Evolutionary conservation across 2,888 invertebrate genomes (phyloP).

Genomic region (Stramonita haemastoma): DNA sequence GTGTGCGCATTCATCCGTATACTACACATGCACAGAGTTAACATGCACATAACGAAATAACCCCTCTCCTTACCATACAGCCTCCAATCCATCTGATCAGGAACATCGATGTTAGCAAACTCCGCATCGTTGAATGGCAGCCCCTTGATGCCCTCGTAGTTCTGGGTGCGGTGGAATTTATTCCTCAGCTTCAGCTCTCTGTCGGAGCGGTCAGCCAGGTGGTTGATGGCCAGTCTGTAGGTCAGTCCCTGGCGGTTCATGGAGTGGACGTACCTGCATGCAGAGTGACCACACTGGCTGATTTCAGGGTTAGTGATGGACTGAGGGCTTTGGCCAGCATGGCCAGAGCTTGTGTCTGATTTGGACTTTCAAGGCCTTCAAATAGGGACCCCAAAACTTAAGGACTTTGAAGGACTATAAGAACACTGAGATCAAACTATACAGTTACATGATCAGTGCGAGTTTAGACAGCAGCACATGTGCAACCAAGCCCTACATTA

Average conservation of each 20-base stretch:
- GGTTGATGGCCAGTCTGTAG: conserved; percentile 89
- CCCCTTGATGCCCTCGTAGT: conserved; percentile 83
- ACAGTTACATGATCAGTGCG: too few relatives aligned
- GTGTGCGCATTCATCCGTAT: background rate
- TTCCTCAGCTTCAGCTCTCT: conserved; percentile 82
- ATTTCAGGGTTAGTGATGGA: too few relatives aligned
- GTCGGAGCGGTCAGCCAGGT: conserved; percentile 89
- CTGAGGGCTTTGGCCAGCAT: background rate
- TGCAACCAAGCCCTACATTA: too few relatives aligned
- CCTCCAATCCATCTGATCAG: conserved; percentile 92
- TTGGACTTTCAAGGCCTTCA: too few relatives aligned
- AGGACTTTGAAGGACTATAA: too few relatives aligned
- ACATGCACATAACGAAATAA: background rate
- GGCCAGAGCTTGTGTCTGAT: too few relatives aligned
- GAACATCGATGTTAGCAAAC: conserved; percentile 80
- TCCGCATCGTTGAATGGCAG: conserved; percentile 83
- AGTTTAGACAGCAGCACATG: too few relatives aligned
- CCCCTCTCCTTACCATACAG: conserved; percentile 81
- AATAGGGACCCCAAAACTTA: too few relatives aligned
- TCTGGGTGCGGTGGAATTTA: conserved; percentile 57
- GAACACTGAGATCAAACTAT: too few relatives aligned
- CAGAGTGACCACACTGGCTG: background rate
- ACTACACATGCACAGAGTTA: background rate
- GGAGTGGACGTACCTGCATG: conserved; percentile 85
- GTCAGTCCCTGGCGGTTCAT: conserved; percentile 87